Conservation (phyloP, 2,797 vertebrate species). For the Karalla daura region DNA sequence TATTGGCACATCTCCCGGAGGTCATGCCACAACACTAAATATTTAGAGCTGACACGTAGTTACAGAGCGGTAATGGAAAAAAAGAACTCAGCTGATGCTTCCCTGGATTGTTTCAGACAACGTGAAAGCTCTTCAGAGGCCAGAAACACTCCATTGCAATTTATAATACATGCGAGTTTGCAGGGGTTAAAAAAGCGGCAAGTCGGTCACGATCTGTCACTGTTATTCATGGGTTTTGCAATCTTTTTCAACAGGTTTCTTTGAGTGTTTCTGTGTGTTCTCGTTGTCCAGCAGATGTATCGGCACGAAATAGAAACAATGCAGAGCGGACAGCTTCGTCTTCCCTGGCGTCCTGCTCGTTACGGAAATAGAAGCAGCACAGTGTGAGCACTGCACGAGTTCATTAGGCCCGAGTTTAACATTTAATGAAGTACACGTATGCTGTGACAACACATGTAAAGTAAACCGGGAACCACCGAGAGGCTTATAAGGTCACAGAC, state of each 20-base stretch:
- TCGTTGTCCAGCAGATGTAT: too few species aligned
- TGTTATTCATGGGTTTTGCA: not conserved
- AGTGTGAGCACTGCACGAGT: slow-evolving; percentile 37
- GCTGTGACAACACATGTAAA: slow-evolving; percentile 17
- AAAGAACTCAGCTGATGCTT: slow-evolving; percentile 1
- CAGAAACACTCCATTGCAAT: not conserved
- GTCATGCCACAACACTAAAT: slow-evolving; percentile 33
- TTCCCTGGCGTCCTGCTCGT: slow-evolving; percentile 19
- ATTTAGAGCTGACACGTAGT: slow-evolving; percentile 26
- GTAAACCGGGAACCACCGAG: slow-evolving; percentile 10
- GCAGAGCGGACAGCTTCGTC: slow-evolving; percentile 19
- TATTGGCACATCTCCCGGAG: slow-evolving; percentile 31
- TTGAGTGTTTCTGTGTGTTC: not conserved
- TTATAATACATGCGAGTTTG: not conserved
- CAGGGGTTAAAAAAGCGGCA: not conserved
- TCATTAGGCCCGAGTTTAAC: slow-evolving; percentile 45
- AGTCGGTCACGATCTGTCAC: not conserved
- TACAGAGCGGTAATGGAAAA: not conserved
- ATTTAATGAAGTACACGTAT: slow-evolving; percentile 49
- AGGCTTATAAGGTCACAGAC: slow-evolving; percentile 14
- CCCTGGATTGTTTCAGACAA: not conserved
- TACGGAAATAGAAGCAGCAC: slow-evolving; percentile 55
- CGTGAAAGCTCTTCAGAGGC: not conserved
- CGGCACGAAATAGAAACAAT: not conserved
- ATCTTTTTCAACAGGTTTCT: not conserved